Conservation (phyloP, 2,888 invertebrate species). For the Lamellibrachia columna region DNA sequence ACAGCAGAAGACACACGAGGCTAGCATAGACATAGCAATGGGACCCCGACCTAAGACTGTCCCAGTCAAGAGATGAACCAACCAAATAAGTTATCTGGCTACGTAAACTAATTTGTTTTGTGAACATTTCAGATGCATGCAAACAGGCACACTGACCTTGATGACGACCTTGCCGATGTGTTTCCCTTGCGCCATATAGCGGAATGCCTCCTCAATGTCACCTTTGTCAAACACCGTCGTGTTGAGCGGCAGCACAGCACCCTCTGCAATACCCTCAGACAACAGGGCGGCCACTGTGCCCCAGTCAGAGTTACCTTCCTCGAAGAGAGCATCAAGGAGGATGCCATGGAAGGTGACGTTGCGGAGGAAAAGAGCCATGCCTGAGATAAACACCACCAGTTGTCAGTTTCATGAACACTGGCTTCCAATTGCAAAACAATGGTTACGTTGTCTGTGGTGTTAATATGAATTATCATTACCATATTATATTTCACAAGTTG, state of each 20-base stretch:
- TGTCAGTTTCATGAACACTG: background rate
- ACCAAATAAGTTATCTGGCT: too few relatives aligned
- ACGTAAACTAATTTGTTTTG: background rate
- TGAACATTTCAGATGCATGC: background rate
- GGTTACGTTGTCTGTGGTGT: too few relatives aligned
- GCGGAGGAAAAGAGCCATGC: constrained; percentile 94
- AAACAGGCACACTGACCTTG: constrained; percentile 67
- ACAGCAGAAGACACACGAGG: too few relatives aligned
- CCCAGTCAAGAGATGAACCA: too few relatives aligned
- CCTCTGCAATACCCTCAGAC: constrained; percentile 81
- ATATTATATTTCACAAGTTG: too few relatives aligned
- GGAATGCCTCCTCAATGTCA: constrained; percentile 91
- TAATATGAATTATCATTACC: too few relatives aligned
- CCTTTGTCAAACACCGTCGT: constrained; percentile 84
- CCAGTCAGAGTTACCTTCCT: constrained; percentile 76
- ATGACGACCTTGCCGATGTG: constrained; percentile 97
- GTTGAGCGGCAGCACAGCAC: constrained; percentile 91
- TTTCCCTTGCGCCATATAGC: constrained; percentile 94
- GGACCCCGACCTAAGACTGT: too few relatives aligned
- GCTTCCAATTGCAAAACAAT: too few relatives aligned
- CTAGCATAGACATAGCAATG: too few relatives aligned
- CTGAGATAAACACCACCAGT: constrained; percentile 65
- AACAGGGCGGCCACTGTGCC: constrained; percentile 80
- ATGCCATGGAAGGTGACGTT: constrained; percentile 98
- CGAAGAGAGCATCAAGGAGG: constrained; percentile 91